Conservation (phyloP, 2,797 vertebrate genomes). For the Prionace glauca region DNA sequence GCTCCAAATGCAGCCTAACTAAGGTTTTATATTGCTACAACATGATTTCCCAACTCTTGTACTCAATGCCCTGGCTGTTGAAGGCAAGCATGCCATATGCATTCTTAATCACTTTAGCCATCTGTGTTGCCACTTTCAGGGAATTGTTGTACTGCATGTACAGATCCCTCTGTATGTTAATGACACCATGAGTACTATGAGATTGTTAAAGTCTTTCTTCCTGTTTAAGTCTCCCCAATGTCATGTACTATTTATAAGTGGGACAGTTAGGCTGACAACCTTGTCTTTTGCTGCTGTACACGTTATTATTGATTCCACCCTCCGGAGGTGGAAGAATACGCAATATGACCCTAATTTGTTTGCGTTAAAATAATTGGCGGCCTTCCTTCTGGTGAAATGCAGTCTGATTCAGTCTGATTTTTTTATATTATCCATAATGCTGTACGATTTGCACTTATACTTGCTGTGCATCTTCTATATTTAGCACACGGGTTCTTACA, state of each 20-base stretch:
- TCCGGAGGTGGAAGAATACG: neutral
- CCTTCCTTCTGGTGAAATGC: neutral
- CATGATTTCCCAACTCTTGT: no score
- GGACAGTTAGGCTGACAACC: neutral
- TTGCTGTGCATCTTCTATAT: slow-evolving; percentile 11
- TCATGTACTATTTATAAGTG: neutral
- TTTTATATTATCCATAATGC: neutral
- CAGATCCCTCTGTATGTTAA: no score
- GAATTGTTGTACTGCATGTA: no score
- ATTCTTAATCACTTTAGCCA: no score
- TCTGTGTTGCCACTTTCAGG: no score
- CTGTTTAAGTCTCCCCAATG: neutral
- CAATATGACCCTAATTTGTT: slow-evolving; percentile 3
- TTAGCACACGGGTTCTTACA: neutral
- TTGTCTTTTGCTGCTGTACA: neutral
- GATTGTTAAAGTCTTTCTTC: neutral
- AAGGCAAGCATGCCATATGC: no score
- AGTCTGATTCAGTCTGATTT: neutral
- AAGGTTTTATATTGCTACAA: no score
- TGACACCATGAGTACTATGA: no score
- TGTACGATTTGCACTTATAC: neutral
- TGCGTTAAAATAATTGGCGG: neutral
- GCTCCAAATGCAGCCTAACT: no score
- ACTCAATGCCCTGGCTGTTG: no score
- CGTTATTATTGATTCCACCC: neutral